Evolutionary conservation across 2,888 invertebrate genomes (phyloP).

Genomic region (Melanophora roralis): DNA sequence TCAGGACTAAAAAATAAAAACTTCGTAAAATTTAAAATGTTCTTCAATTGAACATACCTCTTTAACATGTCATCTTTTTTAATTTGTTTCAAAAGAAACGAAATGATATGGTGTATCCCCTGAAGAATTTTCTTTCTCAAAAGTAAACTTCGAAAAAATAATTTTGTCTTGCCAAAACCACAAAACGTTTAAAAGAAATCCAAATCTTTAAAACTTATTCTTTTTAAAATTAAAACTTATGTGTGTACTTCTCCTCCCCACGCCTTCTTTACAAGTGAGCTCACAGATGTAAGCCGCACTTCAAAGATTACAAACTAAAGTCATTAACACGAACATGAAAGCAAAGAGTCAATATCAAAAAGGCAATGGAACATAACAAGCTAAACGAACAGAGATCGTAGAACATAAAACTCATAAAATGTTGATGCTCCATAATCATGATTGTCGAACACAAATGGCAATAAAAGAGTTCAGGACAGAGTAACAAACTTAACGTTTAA

Average conservation of each 20-base stretch:
- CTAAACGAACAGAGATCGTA: slow-evolving; percentile 9
- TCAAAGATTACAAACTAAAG: slow-evolving; percentile 14
- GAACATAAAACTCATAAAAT: slow-evolving; percentile 22
- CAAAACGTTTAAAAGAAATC: no score
- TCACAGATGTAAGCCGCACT: slow-evolving; percentile 16
- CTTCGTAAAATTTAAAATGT: no score
- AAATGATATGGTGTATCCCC: no score
- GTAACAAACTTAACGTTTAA: neutral
- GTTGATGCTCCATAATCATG: slow-evolving; percentile 28
- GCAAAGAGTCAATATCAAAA: neutral
- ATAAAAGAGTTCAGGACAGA: neutral
- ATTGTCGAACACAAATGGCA: slow-evolving; percentile 16
- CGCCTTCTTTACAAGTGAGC: neutral
- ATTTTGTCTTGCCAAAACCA: no score
- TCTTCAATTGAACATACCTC: no score
- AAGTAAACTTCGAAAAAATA: no score
- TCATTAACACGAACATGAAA: slow-evolving; percentile 42
- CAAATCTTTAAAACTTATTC: no score
- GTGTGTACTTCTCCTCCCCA: neutral
- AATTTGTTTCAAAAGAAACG: no score
- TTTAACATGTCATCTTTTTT: no score
- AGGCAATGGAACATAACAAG: neutral
- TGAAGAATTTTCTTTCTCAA: no score
- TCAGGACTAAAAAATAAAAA: no score
- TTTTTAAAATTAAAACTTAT: no score